Conservation (phyloP, 37 sponge, comb jelly and placozoan species). For the Haliclona indistincta region DNA sequence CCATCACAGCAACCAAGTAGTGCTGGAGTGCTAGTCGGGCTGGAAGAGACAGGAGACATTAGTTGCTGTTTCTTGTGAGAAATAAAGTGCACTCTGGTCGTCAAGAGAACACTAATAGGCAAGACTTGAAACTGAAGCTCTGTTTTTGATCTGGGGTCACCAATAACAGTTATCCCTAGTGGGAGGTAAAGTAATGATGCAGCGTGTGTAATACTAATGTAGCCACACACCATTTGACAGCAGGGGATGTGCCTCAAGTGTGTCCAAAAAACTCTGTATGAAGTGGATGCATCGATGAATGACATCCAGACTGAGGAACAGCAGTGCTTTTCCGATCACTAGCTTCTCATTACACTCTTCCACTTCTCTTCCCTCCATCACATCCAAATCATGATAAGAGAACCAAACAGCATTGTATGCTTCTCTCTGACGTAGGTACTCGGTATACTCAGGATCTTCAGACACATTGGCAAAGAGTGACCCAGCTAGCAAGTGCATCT, state of each 20-base stretch:
- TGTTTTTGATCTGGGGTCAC: background rate
- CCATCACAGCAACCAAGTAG: background rate
- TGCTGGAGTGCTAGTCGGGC: background rate
- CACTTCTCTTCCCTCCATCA: constrained; percentile 8
- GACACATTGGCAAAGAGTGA: background rate
- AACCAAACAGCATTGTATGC: constrained; percentile 64
- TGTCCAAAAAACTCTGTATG: background rate
- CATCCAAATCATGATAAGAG: constrained; percentile 61
- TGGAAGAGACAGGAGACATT: background rate
- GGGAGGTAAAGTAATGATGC: background rate
- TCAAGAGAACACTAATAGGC: too few relatives aligned
- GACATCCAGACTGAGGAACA: constrained; percentile 56
- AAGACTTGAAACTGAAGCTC: background rate
- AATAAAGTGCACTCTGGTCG: too few relatives aligned
- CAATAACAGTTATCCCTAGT: too few relatives aligned
- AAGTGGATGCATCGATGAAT: constrained; percentile 51
- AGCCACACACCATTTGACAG: constrained; percentile 54
- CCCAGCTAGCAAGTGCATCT: background rate
- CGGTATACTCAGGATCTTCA: too few relatives aligned
- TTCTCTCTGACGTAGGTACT: background rate
- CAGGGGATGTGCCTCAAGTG: constrained; percentile 45
- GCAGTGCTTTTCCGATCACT: constrained; percentile 20
- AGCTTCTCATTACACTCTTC: constrained; percentile 54
- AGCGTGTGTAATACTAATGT: background rate
- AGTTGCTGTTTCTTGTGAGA: background rate